These are phyloP conservation scores for Umimayanthus kanabou DNA, from an alignment of 92 coral and sea anemone genomes.

Conservation along the genomic window DNA sequence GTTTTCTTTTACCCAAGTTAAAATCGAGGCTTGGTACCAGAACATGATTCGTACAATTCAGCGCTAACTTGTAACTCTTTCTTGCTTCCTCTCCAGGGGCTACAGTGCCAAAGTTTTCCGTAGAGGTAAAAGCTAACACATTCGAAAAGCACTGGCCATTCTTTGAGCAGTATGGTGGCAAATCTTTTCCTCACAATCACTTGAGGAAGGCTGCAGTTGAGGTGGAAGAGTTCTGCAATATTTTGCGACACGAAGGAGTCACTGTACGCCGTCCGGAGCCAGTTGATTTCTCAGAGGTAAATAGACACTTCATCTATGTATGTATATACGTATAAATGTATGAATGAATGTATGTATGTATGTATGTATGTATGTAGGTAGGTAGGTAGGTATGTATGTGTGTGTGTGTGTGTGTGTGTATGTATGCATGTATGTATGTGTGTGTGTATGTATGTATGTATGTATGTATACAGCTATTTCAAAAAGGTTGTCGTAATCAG, in stretches of 20 bases:
- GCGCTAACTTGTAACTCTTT: neutral
- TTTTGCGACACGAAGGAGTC: constrained; percentile 75
- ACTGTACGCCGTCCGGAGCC: constrained; percentile 72
- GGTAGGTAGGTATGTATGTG: too few species aligned
- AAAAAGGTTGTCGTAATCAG: too few species aligned
- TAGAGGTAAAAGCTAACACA: constrained; percentile 76
- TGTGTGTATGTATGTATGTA: too few species aligned
- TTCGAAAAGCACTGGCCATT: constrained; percentile 66
- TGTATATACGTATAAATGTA: too few species aligned
- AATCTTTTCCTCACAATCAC: constrained; percentile 62
- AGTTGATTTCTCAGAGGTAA: constrained; percentile 71
- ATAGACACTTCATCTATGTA: neutral
- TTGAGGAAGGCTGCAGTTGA: constrained; percentile 60
- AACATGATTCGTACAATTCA: neutral
- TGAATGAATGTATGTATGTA: too few species aligned
- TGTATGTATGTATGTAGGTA: too few species aligned
- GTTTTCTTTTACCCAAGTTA: too few species aligned
- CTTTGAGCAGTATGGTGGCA: constrained; percentile 59
- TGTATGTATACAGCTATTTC: too few species aligned
- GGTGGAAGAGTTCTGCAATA: constrained; percentile 73
- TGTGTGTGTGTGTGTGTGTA: too few species aligned
- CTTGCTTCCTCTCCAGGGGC: constrained; percentile 6
- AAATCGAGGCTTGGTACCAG: too few species aligned
- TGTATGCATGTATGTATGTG: too few species aligned
- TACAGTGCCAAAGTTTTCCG: constrained; percentile 46